phyloP scores from a whole-genome alignment of 2,888 invertebrate species.

The Lasioglossum oenotherae region DNA sequence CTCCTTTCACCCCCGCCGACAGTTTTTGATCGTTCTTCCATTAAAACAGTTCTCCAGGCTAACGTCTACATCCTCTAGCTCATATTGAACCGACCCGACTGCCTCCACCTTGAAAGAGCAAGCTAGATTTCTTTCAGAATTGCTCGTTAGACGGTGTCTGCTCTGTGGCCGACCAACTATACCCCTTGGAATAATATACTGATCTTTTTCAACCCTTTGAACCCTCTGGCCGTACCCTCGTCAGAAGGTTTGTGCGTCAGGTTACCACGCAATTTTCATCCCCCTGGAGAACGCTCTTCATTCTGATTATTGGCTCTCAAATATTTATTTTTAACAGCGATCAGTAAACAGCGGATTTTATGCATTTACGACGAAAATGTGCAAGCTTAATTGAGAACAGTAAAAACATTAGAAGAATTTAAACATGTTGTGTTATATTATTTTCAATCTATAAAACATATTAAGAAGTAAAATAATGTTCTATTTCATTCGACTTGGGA shows the following conservation, averaged over 20 bases:
- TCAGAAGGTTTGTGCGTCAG: no score
- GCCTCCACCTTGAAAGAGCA: conserved; percentile 2
- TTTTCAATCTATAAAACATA: no score
- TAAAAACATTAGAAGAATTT: no score
- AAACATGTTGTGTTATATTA: no score
- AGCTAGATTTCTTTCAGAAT: conserved; percentile 11
- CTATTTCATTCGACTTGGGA: no score
- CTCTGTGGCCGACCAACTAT: not conserved
- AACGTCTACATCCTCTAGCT: conserved; percentile 24
- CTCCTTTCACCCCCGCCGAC: not conserved
- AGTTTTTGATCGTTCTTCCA: conserved; percentile 64
- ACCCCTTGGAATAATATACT: not conserved
- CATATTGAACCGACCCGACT: conserved; percentile 23
- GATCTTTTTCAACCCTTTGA: not conserved
- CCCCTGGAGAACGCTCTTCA: not conserved
- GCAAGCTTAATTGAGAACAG: no score
- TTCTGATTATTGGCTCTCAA: not conserved
- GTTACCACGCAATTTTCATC: not conserved
- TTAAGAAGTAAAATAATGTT: no score
- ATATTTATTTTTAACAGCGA: not conserved
- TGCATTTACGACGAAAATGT: no score
- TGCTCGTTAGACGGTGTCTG: conserved; percentile 28
- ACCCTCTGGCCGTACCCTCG: not conserved
- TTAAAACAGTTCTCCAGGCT: conserved; percentile 56
- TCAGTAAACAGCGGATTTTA: no score